Conservation (phyloP, 2,888 invertebrate genomes). For the Catocala sponsa region DNA sequence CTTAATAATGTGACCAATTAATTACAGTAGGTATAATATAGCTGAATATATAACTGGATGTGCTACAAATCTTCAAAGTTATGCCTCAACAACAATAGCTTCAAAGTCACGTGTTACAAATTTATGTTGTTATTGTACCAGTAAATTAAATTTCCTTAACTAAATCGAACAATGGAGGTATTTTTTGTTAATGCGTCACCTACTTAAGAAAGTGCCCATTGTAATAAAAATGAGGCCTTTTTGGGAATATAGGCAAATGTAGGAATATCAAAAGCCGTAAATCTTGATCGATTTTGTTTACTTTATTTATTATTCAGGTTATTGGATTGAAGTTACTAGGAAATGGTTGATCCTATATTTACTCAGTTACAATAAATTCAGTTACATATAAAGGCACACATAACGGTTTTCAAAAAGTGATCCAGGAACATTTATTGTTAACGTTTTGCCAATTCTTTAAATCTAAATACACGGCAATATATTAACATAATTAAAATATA, state of each 20-base stretch:
- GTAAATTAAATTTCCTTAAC: conserved; percentile 32
- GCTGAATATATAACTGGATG: too few species aligned
- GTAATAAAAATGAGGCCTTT: conserved; percentile 23
- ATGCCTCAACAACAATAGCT: conserved; percentile 4
- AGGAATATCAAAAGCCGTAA: conserved; percentile 18
- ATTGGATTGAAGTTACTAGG: neutral
- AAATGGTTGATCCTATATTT: too few species aligned
- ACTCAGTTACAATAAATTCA: too few species aligned
- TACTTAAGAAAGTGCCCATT: neutral
- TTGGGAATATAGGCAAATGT: neutral
- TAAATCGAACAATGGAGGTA: conserved; percentile 32
- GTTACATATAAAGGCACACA: too few species aligned
- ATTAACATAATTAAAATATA: too few species aligned
- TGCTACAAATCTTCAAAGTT: too few species aligned
- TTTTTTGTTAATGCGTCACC: conserved; percentile 23
- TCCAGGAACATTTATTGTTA: too few species aligned
- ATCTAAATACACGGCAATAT: too few species aligned
- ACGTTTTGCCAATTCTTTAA: too few species aligned
- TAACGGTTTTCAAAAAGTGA: too few species aligned
- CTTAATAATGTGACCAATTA: too few species aligned
- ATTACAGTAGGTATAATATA: too few species aligned
- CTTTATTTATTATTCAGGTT: neutral
- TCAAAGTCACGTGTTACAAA: conserved; percentile 32
- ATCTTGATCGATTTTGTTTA: neutral
- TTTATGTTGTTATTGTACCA: conserved; percentile 24